Conservation (phyloP, 2,797 vertebrate genomes). For the Chromobotia macracanthus region DNA sequence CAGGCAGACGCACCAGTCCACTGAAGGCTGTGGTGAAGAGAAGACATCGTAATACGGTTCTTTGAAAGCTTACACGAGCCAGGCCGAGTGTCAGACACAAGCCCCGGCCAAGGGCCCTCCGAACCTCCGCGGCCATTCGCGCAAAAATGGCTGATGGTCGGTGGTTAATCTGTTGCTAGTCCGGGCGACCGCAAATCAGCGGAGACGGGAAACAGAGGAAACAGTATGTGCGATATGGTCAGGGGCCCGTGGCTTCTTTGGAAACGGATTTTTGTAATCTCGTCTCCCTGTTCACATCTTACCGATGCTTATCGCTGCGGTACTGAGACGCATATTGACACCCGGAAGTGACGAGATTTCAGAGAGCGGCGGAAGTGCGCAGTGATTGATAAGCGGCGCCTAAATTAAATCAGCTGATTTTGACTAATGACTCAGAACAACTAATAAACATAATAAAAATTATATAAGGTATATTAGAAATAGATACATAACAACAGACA, state of each 20-base stretch:
- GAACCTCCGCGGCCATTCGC: slow-evolving; percentile 75
- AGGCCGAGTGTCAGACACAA: slow-evolving; percentile 61
- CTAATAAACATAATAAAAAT: background rate
- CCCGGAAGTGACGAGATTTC: slow-evolving; percentile 76
- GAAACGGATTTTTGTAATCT: slow-evolving; percentile 40
- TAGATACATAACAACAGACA: background rate
- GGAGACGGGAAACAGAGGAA: background rate
- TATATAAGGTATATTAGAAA: background rate
- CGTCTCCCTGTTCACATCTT: slow-evolving; percentile 71
- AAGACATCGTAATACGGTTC: slow-evolving; percentile 63
- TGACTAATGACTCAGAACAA: background rate
- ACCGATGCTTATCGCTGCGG: slow-evolving; percentile 69
- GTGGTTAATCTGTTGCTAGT: slow-evolving; percentile 9
- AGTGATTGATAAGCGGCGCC: slow-evolving; percentile 29
- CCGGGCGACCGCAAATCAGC: background rate
- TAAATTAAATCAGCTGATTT: background rate
- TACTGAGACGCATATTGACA: slow-evolving; percentile 77
- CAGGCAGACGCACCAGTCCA: slow-evolving; percentile 69
- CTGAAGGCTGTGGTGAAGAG: slow-evolving; percentile 69
- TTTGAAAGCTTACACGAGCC: slow-evolving; percentile 53
- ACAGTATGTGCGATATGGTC: background rate
- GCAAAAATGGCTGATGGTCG: slow-evolving; percentile 72
- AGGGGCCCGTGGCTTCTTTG: slow-evolving; percentile 32
- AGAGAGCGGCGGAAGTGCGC: slow-evolving; percentile 72
- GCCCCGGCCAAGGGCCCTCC: slow-evolving; percentile 67